Evolutionary conservation across 2,113 vertebrate species (phyloP), one percentile per base, ranked within the genome.

Genomic region (Zapus hudsonius): DNA sequence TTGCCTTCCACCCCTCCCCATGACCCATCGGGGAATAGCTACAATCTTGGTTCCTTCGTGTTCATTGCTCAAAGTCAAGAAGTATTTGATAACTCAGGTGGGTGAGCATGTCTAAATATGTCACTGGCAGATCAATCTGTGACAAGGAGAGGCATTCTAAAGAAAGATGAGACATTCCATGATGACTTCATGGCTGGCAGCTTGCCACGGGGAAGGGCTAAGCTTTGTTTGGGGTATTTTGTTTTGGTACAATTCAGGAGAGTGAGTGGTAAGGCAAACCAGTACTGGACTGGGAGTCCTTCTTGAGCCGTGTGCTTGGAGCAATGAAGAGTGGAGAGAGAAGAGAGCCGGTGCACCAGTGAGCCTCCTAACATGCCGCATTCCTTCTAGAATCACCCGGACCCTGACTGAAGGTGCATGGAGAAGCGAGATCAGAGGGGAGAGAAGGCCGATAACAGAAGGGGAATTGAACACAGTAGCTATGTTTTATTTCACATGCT

Each of bases 91-190:
- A 88, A 95, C 84, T 79, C 86, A 96, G 90, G 89, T n/a, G 5
- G 76, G 75, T 85, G 91, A 89, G 36, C 27, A 19, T 16, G 92
- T 93, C 96, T 97, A 95, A 95, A 95, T 93, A 96, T 96, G 94
- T 96, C 91, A 93, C 89, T 63, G 84, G 89, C 63, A 92, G 87
- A 93, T 96, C 94, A 95, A 93, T 96, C 92, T 89, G n/a, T 0
- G 15, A 93, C 61, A 84, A 57, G 67, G 79, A 90, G 73, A 7
- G 1, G 38, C 29, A 69, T 83, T 38, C 47, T 55, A 25, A 55
- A 61, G 55, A 38, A n/a, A 29, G 57, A 25, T 0, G 40, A 94
- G 90, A 79, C 29, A 44, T 88, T 88, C 42, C 79, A 0, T 75
- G 88, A 70, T 1, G 15, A 88, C 57, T 93, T 90, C 36, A 38